Base-by-base conservation (phyloP, 1,140 invertebrate genomes). In the Nebria ingens region DNA sequence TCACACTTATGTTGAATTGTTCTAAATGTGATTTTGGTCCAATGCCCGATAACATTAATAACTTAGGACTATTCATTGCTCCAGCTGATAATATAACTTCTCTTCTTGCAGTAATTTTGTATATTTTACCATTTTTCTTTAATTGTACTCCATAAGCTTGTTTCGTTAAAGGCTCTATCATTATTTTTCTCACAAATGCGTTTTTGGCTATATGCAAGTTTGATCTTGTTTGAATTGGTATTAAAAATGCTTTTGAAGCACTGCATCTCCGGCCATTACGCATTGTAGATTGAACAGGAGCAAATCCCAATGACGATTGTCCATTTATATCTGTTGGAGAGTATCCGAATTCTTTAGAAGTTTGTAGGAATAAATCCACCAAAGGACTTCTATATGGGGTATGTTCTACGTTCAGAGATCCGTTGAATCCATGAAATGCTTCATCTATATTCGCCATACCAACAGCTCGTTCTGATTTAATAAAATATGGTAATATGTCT, bases 11-110 rank as follows among this genome's bases (percentile, higher is more conserved):
- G 51, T 77, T 74, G 55, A 82, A 75, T 61, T 84, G 78, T 2
- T 73, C 68, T 17, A 96, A 68, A 62, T 94, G 83, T 50, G 87
- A 81, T 21, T 76, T 76, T 0, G 92, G 90, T 0, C 93, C 93
- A 3, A 96, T 80, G 0, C 93, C 95, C 0, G 91, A 94, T 0
- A 97, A 68, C 89, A 97, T 93, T 2, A 98, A 69, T 0, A 98
- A 62, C 62, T 97, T 93, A 0, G 94, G 88, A 1, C 90, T 91
- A 66, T 93, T 93, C 0, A 97, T 78, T 0, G 91, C 77, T 0
- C 95, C 95, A 1, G 82, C 90, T 2, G 87, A 89, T 11, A 95
- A 61, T 52, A 95, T 86, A 0, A 96, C 83, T 71, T 97, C 94
- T 65, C 88, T 91, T 11, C 72, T 80, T 0, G 87, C 87, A 21